Percentiles rank a stretch among this genome's conserved stretches.
phyloP scores from a whole-genome alignment of 2,888 invertebrate genomes.

The Cosmia pyralina region DNA sequence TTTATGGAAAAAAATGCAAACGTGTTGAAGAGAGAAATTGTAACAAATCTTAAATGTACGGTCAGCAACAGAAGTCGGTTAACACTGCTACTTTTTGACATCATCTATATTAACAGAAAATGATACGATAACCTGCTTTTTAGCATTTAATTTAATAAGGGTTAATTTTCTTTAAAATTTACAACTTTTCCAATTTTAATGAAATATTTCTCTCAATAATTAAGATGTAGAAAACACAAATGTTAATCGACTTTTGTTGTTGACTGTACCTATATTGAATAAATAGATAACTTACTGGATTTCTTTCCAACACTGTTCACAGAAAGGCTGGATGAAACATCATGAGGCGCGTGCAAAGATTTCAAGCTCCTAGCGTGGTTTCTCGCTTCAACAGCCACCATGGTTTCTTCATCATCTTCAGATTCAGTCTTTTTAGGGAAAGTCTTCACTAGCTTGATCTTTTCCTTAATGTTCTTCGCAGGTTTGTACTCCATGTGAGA shows the following conservation, averaged over 20 bases:
- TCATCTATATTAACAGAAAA: too few species aligned
- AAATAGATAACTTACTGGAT: slow-evolving; percentile 77
- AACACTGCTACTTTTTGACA: too few species aligned
- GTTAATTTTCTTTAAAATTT: too few species aligned
- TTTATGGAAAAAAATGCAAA: too few species aligned
- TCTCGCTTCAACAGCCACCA: slow-evolving; percentile 91
- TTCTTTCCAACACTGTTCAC: slow-evolving; percentile 91
- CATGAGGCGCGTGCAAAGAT: slow-evolving; percentile 83
- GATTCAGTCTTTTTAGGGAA: slow-evolving; percentile 86
- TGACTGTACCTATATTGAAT: not conserved
- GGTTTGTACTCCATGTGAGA: slow-evolving; percentile 81
- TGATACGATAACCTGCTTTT: too few species aligned
- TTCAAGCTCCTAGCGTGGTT: slow-evolving; percentile 86
- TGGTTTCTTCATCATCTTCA: slow-evolving; percentile 89
- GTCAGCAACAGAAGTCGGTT: too few species aligned
- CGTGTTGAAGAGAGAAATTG: too few species aligned
- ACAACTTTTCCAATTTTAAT: too few species aligned
- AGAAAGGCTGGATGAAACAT: slow-evolving; percentile 90
- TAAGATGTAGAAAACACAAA: too few species aligned
- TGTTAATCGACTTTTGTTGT: too few species aligned
- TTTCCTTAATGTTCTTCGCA: slow-evolving; percentile 88
- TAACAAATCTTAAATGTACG: not conserved
- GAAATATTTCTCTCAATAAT: too few species aligned
- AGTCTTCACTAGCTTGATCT: slow-evolving; percentile 89
- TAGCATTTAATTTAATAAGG: too few species aligned